Evolutionary conservation across 2,113 vertebrate genomes (phyloP).

Genomic region (Nothoprocta perdicaria): DNA sequence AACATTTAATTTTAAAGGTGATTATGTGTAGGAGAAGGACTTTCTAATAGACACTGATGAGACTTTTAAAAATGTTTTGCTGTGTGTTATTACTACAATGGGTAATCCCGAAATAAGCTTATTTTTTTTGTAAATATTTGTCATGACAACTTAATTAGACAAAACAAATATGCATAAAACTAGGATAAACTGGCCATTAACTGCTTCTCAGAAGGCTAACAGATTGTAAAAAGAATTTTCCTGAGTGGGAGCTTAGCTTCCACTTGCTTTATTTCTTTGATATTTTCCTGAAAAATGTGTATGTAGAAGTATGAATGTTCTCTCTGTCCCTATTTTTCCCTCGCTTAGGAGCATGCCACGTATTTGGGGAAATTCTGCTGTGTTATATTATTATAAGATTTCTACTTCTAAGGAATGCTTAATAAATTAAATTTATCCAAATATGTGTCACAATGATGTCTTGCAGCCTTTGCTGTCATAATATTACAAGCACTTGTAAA

Average conservation of each 20-base stretch:
- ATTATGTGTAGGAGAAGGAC: background rate
- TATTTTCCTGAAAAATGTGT: background rate
- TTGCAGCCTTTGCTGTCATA: background rate
- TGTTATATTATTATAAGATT: background rate
- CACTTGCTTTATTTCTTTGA: background rate
- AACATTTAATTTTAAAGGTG: slow-evolving; percentile 79
- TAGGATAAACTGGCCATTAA: background rate
- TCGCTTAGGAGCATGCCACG: background rate
- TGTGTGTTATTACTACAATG: background rate
- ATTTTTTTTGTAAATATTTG: background rate
- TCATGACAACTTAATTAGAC: background rate
- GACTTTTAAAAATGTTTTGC: background rate
- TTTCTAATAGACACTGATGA: background rate
- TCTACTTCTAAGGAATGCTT: background rate
- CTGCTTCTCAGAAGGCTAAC: background rate
- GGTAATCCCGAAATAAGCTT: background rate
- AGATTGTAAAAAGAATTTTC: background rate
- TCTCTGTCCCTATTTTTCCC: background rate
- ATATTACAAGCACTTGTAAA: background rate
- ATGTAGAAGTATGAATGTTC: background rate
- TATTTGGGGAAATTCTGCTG: background rate
- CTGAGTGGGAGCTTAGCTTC: background rate
- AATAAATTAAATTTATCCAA: background rate
- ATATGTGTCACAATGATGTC: background rate
- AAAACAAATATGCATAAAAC: background rate